phyloP scores from a whole-genome alignment of 2,797 vertebrate species.

The Peromyscus eremicus region DNA sequence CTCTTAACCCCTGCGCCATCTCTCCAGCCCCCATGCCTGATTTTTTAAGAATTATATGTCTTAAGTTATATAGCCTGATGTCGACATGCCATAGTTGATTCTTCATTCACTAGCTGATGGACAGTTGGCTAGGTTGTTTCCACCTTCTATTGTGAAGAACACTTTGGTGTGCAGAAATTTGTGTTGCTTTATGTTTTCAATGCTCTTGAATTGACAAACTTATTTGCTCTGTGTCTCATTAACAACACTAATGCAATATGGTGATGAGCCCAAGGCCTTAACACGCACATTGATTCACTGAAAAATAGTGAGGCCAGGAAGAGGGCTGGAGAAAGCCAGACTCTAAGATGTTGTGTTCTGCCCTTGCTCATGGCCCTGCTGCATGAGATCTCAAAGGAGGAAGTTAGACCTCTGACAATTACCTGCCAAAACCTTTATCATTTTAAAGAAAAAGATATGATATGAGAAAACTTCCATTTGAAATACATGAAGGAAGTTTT shows the following conservation, averaged over 20 bases:
- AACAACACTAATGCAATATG: not conserved
- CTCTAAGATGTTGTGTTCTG: not conserved
- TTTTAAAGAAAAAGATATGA: not conserved
- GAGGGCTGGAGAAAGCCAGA: not conserved
- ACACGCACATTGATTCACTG: not conserved
- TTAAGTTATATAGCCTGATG: not conserved
- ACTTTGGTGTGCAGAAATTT: not conserved
- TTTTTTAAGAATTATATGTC: not conserved
- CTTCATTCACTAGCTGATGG: not conserved
- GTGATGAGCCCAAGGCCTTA: not conserved
- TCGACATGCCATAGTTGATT: not conserved
- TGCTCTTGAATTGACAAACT: not conserved
- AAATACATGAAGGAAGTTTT: not conserved
- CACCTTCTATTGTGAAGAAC: not conserved
- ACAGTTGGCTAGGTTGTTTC: not conserved
- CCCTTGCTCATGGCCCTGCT: not conserved
- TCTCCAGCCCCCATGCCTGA: not conserved
- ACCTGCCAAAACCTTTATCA: not conserved
- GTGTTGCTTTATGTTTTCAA: not conserved
- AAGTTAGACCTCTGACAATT: not conserved
- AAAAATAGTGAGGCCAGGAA: not conserved
- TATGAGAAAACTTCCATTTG: not conserved
- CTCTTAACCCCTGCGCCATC: not conserved
- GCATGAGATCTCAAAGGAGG: not conserved
- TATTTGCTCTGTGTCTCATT: conserved; percentile 21